Base-by-base conservation (phyloP, 1,140 invertebrate species). In the Wasmannia auropunctata region DNA sequence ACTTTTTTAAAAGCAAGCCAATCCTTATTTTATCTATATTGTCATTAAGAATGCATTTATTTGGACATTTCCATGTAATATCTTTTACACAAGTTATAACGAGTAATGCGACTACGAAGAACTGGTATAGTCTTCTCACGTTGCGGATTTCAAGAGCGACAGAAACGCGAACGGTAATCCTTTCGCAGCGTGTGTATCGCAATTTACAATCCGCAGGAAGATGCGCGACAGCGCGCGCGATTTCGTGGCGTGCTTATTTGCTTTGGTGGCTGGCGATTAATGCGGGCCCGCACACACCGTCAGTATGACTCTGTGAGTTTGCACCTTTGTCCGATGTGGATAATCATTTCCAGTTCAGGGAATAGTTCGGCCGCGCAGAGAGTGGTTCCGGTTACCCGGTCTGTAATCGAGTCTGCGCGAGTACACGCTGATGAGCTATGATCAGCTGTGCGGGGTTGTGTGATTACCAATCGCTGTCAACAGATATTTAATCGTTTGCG, bases 291-390 rank as follows among this genome's bases (percentile, higher is more conserved):
- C 19, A 56, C 37, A 76, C 37, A 63, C 28, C 70, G 70, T 87
- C 31, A 34, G 34, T 63, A 76, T 85, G 72, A 85, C 49, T 84
- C 80, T 72, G 80, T 81, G 80, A 87, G 76, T 87, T 85, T 79
- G 75, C 76, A 81, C 85, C 85, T 90, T 90, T 89, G 88, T 87
- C 37, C 85, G 49, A 65, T 25, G 63, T 34, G 79, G 86, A 84
- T 88, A 88, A 88, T 80, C 60, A 86, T 80, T 89, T 89, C 67
- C 85, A 72, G 74, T 89, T 89, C 58, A 79, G 54, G n/a, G 74
- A 49, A 63, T 34, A 34, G 37, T 19, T 34, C 70, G 70, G 16
- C 28, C 56, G 49, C 58, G 28, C 28, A 31, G 56, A 43, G 70
- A 80, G 63, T 76, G 67, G 77, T 84, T 77, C 77, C 77, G 72